Conservation (phyloP, 2,797 vertebrate species). For the Lagocephalus sceleratus region DNA sequence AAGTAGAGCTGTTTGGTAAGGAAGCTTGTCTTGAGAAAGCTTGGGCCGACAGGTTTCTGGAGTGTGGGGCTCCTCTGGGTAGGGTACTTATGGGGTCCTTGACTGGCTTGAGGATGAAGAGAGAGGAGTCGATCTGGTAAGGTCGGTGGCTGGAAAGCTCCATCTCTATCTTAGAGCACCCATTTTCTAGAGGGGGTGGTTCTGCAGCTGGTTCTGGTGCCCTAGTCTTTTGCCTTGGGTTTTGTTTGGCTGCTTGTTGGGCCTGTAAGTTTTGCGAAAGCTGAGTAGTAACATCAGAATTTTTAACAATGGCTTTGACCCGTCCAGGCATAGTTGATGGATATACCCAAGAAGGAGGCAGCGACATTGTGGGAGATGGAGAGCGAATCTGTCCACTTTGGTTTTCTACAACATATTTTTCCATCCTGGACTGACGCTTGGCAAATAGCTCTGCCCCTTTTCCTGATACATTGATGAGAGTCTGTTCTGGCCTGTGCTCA, state of each 20-base stretch:
- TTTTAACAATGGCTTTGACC: constrained; percentile 82
- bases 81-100: constrained; percentile 79
- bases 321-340: constrained; percentile 80
- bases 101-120: constrained; percentile 88
- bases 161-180: constrained; percentile 85
- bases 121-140: constrained; percentile 88
- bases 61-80: constrained; percentile 80
- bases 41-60: constrained; percentile 71
- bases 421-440: constrained; percentile 93
- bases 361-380: constrained; percentile 92
- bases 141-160: constrained; percentile 88
- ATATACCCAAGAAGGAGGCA: constrained; percentile 96
- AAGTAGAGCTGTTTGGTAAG: constrained; percentile 70
- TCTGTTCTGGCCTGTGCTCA: constrained; percentile 84
- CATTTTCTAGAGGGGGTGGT: constrained; percentile 75
- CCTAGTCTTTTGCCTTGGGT: constrained; percentile 52
- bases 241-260: constrained; percentile 74
- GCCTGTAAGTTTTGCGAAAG: constrained; percentile 76
- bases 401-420: constrained; percentile 87
- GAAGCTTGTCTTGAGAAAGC: constrained; percentile 75
- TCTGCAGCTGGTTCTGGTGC: constrained; percentile 60
- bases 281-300: constrained; percentile 78
- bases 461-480: constrained; percentile 85
- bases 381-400: constrained; percentile 75
- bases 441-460: constrained; percentile 95